These are phyloP conservation scores for Criorhina ranunculi DNA, from an alignment of 2,888 invertebrate species.

Conservation along the genomic window DNA sequence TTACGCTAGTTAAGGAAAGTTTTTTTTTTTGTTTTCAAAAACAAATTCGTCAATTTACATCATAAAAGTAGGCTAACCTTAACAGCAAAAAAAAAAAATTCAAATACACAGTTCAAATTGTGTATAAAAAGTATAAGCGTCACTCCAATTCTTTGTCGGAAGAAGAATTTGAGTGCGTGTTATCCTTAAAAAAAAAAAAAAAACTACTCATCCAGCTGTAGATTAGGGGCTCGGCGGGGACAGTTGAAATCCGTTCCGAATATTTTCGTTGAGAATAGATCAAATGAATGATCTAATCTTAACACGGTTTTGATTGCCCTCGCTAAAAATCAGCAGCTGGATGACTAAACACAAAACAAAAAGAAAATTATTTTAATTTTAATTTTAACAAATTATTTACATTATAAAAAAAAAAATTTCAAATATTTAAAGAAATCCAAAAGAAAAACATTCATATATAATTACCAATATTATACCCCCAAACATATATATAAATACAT, in stretches of 20 bases:
- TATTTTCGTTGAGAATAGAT: slow-evolving; percentile 12
- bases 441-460: slow-evolving; percentile 50
- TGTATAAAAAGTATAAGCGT: slow-evolving; percentile 43
- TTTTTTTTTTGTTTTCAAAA: neutral
- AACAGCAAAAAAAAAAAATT: slow-evolving; percentile 18
- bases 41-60: slow-evolving; percentile 37
- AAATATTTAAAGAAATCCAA: slow-evolving; percentile 76
- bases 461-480: slow-evolving; percentile 67
- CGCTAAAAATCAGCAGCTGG: slow-evolving; percentile 76
- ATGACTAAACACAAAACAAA: slow-evolving; percentile 57
- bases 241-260: slow-evolving; percentile 64
- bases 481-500: slow-evolving; percentile 53
- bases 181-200: slow-evolving; percentile 47
- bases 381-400: slow-evolving; percentile 60
- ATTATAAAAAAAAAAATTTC: slow-evolving; percentile 48
- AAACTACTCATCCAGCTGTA: slow-evolving; percentile 73
- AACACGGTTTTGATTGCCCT: slow-evolving; percentile 69
- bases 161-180: slow-evolving; percentile 56
- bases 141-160: slow-evolving; percentile 53
- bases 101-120: neutral
- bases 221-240: slow-evolving; percentile 78
- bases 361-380: slow-evolving; percentile 51
- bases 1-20: slow-evolving; percentile 33
- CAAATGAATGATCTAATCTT: neutral
- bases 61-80: slow-evolving; percentile 54